Percentiles rank a stretch among this genome's conserved stretches.
Conservation (phyloP, 2,888 invertebrate genomes). For the Endotricha flammealis region DNA sequence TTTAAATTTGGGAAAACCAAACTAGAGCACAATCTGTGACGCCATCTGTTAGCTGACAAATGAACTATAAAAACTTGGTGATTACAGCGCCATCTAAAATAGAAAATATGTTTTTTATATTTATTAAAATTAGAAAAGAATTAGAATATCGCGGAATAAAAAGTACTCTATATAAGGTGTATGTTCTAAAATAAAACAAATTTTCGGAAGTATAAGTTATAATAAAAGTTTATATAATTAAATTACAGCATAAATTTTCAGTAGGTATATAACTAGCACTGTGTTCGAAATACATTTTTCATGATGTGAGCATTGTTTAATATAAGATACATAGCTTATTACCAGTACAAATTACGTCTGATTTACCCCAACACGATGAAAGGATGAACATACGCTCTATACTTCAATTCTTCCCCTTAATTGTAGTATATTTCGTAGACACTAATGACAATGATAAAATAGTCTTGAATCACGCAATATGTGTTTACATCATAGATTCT, state of each 20-base stretch:
- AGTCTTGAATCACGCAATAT: conserved; percentile 27
- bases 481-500: conserved; percentile 22
- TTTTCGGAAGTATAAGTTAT: conserved; percentile 75
- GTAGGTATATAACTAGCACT: conserved; percentile 69
- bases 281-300: conserved; percentile 68
- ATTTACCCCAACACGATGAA: conserved; percentile 37
- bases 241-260: conserved; percentile 69
- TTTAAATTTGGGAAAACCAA: no score
- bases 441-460: conserved; percentile 28
- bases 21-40: no score
- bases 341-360: conserved; percentile 35
- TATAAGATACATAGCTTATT: conserved; percentile 52
- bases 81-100: no score
- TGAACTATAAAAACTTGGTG: no score
- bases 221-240: conserved; percentile 75
- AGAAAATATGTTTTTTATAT: no score
- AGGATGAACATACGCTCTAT: conserved; percentile 36
- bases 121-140: no score
- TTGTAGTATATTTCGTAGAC: conserved; percentile 59
- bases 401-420: conserved; percentile 75
- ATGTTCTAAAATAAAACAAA: conserved; percentile 61
- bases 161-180: no score
- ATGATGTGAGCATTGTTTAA: conserved; percentile 68
- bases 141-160: no score
- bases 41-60: no score